Conservation (phyloP, 2,797 vertebrate genomes). For the Eupleurogrammus muticus region DNA sequence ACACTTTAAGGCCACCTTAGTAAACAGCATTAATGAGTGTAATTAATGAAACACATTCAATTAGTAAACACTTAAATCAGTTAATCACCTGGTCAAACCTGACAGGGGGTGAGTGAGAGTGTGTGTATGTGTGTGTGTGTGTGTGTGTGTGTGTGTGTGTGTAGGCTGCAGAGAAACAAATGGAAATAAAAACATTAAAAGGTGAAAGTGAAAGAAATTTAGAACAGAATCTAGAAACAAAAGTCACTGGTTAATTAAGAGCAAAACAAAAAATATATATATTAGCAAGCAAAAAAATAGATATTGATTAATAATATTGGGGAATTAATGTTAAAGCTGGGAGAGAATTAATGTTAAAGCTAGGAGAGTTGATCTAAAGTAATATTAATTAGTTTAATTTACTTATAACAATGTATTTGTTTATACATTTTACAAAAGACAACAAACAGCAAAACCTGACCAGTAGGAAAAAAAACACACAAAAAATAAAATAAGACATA, state of each 20-base stretch:
- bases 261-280: too few relatives aligned
- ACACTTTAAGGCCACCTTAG: constrained; percentile 40
- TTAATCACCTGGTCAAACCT: constrained; percentile 63
- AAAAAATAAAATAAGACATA: too few relatives aligned
- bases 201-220: background rate
- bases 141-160: background rate
- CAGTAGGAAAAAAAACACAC: too few relatives aligned
- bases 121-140: too few relatives aligned
- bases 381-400: constrained; percentile 44
- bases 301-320: constrained; percentile 35
- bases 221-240: background rate
- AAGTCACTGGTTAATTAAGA: too few relatives aligned
- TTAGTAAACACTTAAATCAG: constrained; percentile 55
- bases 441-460: too few relatives aligned
- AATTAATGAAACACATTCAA: constrained; percentile 73
- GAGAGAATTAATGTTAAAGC: constrained; percentile 42
- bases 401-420: constrained; percentile 33
- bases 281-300: too few relatives aligned
- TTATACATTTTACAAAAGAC: too few relatives aligned
- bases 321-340: constrained; percentile 26
- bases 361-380: constrained; percentile 35
- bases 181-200: constrained; percentile 3
- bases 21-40: constrained; percentile 62
- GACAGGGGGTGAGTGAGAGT: constrained; percentile 30
- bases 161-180: constrained; percentile 23